Base-by-base conservation (phyloP, 2,888 invertebrate genomes). In the Diadegma fenestrale region DNA sequence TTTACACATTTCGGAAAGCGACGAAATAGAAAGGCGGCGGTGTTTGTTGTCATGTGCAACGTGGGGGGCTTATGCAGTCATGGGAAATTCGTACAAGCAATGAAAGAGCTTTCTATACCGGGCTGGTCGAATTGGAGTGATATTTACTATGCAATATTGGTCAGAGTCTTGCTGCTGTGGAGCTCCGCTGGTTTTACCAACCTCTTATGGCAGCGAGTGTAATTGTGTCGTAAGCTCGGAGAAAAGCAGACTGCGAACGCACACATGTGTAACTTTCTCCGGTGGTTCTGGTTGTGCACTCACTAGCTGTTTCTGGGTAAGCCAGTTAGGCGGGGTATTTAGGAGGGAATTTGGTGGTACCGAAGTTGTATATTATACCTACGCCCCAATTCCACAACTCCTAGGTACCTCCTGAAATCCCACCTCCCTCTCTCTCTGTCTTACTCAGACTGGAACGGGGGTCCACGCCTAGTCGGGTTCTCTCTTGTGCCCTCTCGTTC, bases 301-400 rank as follows among this genome's bases (percentile, higher is more conserved):
- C 61, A 54, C 26, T 66, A 54, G 77, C 81, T 85, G 75, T 77
- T 45, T 75, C 76, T 54, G 64, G 86, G 80, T 92, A 92, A 93
- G 92, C 93, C 92, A 93, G 92, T 93, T 93, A 92, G 92, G 90
- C 90, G 88, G 91, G 91, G 91, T 92, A 93, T 92, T 93, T 93
- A 92, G 92, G 90, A 91, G 91, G 90, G 91, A 92, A 92, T 92
- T 92, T 91, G 88, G 90, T 77, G 88, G 91, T 91, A 90, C 91
- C 90, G 88, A 92, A 93, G 92, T 92, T 93, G 92, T 92, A 92
- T 89, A 91, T 93, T 93, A 93, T 90, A 92, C 90, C 91, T 87
- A 88, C 88, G 84, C 89, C 86, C 82, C 69, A 80, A 82, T 82
- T 76, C 80, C 80, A 33, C 81, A 82, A 84, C 84, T 80, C 82